Conservation (phyloP, 2,888 invertebrate species). For the Mamestra brassicae region DNA sequence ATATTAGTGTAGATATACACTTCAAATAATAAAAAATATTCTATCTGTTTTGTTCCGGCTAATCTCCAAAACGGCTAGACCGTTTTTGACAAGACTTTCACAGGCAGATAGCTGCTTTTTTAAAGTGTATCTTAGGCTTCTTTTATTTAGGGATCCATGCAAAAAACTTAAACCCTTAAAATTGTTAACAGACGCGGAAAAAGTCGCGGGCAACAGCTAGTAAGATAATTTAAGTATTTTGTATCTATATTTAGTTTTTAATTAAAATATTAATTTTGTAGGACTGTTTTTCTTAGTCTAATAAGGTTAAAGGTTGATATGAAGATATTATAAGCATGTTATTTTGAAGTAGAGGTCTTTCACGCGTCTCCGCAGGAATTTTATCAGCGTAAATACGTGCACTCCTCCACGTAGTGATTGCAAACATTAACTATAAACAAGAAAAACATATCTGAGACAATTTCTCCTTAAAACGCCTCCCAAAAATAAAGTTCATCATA, state of each 20-base stretch:
- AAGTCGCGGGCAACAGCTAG: no score
- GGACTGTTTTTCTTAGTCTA: slow-evolving; percentile 17
- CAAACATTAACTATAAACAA: neutral
- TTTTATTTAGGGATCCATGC: no score
- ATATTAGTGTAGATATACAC: no score
- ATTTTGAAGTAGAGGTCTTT: slow-evolving; percentile 1
- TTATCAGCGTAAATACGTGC: slow-evolving; percentile 16
- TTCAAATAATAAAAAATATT: no score
- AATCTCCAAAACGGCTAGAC: no score
- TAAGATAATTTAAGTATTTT: slow-evolving; percentile 6
- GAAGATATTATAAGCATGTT: slow-evolving; percentile 9
- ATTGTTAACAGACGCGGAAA: neutral
- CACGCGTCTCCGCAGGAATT: neutral
- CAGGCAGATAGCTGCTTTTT: no score
- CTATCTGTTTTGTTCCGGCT: no score
- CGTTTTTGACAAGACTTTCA: neutral
- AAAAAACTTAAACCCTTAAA: no score
- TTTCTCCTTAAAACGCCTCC: neutral
- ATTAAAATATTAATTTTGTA: slow-evolving; percentile 12
- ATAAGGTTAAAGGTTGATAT: slow-evolving; percentile 17
- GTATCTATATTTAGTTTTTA: slow-evolving; percentile 23
- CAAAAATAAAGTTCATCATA: no score
- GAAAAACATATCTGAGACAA: neutral
- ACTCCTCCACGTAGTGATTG: neutral
- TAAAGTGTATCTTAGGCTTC: no score